These are phyloP conservation scores for Anisognathus igniventris DNA, from an alignment of 2,797 vertebrate genomes.

Conservation along the genomic window DNA sequence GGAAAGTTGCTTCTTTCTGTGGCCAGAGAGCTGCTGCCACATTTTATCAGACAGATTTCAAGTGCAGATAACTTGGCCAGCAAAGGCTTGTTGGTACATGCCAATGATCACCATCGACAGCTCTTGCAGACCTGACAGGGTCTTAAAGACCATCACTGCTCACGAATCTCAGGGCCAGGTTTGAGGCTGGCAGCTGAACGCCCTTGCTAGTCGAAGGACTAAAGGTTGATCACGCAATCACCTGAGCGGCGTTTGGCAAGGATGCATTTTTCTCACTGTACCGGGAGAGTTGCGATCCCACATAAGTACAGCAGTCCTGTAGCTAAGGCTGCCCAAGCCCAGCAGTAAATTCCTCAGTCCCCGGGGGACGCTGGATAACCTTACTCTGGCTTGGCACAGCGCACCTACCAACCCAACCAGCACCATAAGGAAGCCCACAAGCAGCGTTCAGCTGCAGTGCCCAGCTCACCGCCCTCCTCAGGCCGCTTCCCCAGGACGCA, in stretches of 20 bases:
- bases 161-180: rapidly evolving
- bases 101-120: rapidly evolving
- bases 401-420: rapidly evolving
- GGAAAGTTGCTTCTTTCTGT: background rate
- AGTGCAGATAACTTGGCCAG: rapidly evolving
- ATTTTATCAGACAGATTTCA: too few species aligned
- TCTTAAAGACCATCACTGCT: rapidly evolving
- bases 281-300: rapidly evolving
- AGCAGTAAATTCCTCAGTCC: rapidly evolving
- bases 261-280: rapidly evolving
- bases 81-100: rapidly evolving
- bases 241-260: rapidly evolving
- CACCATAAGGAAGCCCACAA: rapidly evolving
- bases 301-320: rapidly evolving
- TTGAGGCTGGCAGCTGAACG: rapidly evolving
- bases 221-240: rapidly evolving
- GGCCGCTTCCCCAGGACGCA: background rate
- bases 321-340: rapidly evolving
- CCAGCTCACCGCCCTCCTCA: rapidly evolving
- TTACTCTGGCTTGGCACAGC: rapidly evolving
- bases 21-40: background rate
- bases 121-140: background rate
- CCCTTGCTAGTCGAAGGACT: too few species aligned
- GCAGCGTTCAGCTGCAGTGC: rapidly evolving
- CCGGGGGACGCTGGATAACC: rapidly evolving